A percentile compares a stretch with the other conserved stretches of the same genome.
Evolutionary conservation across 2,113 vertebrate genomes (phyloP).

Genomic region (Paratilapia polleni): DNA sequence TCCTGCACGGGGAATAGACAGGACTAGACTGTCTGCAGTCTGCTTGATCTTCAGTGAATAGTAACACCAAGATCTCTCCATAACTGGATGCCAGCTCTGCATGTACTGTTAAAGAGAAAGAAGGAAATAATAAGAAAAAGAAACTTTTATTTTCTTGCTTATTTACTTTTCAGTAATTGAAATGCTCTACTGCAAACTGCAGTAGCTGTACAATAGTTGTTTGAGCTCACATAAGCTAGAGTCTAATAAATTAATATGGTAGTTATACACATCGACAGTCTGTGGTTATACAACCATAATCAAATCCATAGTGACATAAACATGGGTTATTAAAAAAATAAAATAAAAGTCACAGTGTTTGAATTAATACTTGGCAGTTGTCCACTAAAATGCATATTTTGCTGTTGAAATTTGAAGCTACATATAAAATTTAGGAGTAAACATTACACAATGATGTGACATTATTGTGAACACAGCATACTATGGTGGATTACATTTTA

Average conservation of each 20-base stretch:
- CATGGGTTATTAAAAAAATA: background rate
- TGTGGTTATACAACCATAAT: background rate
- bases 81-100: constrained; percentile 42
- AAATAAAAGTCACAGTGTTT: too few species aligned
- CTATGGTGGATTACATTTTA: background rate
- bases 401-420: too few species aligned
- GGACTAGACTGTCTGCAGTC: constrained; percentile 28
- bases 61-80: constrained; percentile 23
- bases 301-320: background rate
- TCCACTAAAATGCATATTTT: background rate
- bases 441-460: background rate
- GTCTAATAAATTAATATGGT: background rate
- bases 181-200: background rate
- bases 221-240: background rate
- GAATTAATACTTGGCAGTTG: background rate
- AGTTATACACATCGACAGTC: background rate
- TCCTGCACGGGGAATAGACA: constrained; percentile 35
- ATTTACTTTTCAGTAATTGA: background rate
- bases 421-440: background rate
- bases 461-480: background rate
- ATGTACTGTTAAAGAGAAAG: constrained; percentile 47
- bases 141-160: background rate
- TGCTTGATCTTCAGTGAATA: background rate
- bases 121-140: background rate
- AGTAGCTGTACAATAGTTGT: background rate